Percentiles rank a stretch among this genome's conserved stretches.
phyloP scores from a whole-genome alignment of 2,113 vertebrate genomes.

The Cynoglossus semilaevis region DNA sequence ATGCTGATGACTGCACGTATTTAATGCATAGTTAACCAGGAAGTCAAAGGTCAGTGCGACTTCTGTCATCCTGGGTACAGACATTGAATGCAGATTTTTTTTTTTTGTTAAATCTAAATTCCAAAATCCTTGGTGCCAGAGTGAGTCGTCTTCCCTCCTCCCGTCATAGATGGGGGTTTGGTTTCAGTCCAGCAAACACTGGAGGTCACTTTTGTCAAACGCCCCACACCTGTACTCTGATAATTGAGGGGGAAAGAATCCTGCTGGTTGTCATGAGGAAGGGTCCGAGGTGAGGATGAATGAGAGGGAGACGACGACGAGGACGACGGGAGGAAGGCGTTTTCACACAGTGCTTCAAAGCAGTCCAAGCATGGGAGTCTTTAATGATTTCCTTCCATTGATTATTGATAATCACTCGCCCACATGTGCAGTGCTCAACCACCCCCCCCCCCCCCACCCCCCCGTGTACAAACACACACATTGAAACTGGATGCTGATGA shows the following conservation, averaged over 20 bases:
- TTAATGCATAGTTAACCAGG: not conserved
- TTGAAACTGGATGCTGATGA: slow-evolving; percentile 37
- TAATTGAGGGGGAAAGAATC: slow-evolving; percentile 52
- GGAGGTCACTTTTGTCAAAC: slow-evolving; percentile 41
- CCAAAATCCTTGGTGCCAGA: slow-evolving; percentile 19
- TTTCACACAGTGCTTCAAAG: slow-evolving; percentile 37
- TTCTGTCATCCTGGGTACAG: not conserved
- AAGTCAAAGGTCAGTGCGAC: not conserved
- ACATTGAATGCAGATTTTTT: not conserved
- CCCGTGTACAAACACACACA: slow-evolving; percentile 3
- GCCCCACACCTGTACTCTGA: slow-evolving; percentile 51
- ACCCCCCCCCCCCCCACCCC: slow-evolving; percentile 14
- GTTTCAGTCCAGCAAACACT: slow-evolving; percentile 39
- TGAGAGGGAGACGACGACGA: slow-evolving; percentile 24
- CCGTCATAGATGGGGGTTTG: slow-evolving; percentile 32
- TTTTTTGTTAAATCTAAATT: slow-evolving; percentile 19
- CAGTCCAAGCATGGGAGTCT: slow-evolving; percentile 23
- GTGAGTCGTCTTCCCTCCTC: slow-evolving; percentile 1
- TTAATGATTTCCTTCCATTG: slow-evolving; percentile 61
- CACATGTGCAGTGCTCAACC: slow-evolving; percentile 23
- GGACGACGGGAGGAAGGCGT: slow-evolving; percentile 23
- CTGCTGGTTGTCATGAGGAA: slow-evolving; percentile 52
- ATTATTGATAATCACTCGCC: slow-evolving; percentile 67
- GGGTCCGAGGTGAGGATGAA: slow-evolving; percentile 30
- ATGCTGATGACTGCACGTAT: slow-evolving; percentile 17